Conservation (phyloP, 2,797 vertebrate species). For the Lates japonicus region DNA sequence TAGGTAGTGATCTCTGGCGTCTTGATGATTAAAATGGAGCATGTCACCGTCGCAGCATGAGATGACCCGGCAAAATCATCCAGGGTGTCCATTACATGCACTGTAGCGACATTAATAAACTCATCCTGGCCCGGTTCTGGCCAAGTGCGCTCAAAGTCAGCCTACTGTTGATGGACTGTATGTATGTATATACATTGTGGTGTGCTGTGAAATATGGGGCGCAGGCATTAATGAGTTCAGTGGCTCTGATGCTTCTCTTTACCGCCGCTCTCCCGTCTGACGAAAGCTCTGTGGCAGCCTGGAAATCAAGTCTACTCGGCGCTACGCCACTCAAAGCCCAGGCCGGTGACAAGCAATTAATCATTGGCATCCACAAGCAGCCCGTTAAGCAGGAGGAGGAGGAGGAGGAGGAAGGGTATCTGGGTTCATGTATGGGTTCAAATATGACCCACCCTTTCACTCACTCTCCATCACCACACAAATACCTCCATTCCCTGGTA, state of each 20-base stretch:
- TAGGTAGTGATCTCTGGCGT: constrained; percentile 56
- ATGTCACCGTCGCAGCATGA: constrained; percentile 46
- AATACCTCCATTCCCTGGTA: constrained; percentile 51
- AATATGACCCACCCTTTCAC: constrained; percentile 50
- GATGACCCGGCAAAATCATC: constrained; percentile 76
- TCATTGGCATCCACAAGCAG: constrained; percentile 75
- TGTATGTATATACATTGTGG: neutral
- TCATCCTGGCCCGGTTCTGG: too few species aligned
- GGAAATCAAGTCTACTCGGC: constrained; percentile 76
- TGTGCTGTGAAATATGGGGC: constrained; percentile 33
- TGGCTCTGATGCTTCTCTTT: constrained; percentile 61
- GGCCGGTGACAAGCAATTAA: constrained; percentile 81
- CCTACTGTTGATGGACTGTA: constrained; percentile 25
- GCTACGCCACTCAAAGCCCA: constrained; percentile 75
- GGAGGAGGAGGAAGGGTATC: constrained; percentile 41
- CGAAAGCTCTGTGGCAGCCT: constrained; percentile 78
- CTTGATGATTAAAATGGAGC: constrained; percentile 69
- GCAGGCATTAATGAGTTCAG: constrained; percentile 58
- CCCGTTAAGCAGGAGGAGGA: constrained; percentile 12
- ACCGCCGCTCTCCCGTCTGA: constrained; percentile 54
- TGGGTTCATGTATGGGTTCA: constrained; percentile 72
- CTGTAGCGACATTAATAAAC: constrained; percentile 2
- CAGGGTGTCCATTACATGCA: constrained; percentile 12
- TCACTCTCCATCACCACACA: constrained; percentile 10
- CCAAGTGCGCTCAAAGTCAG: neutral